Base-by-base conservation (phyloP, 2,113 vertebrate species). In the Vireo altiloquus region DNA sequence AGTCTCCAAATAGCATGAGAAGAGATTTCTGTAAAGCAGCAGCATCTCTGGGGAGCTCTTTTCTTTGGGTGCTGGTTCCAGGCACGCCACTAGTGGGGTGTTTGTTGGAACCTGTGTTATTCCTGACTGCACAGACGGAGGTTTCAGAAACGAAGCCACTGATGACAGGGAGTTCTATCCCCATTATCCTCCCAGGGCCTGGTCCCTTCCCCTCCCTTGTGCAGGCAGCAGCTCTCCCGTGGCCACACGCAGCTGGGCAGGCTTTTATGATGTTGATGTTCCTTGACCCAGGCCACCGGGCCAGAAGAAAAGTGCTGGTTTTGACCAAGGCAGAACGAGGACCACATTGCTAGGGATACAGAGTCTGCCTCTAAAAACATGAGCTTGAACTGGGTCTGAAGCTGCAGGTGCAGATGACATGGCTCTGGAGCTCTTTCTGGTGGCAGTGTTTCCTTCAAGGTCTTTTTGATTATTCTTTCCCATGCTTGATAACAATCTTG, bases 101-200 rank as follows among this genome's bases (percentile, higher is more conserved):
- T 78, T 70, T 66, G 15, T 23, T 79, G 61, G 25, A 72, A 72
- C 21, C 16, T 72, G 27, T 9, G 19, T 42, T 74, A 14, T 57
- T 65, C 80, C 52, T 72, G 40, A 21, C 50, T 64, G n/a, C 22
- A 49, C 10, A 71, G 42, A 20, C 17, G 5, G 79, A 76, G 40
- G 49, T 61, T 80, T 89, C 47, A 64, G 63, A 82, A 54, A 52
- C 1, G 3, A 53, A 60, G 57, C 31, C 24, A 17, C 4, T 7
- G 66, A 21, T 42, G 30, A 10, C 37, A 56, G 13, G 21, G 24
- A 35, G 39, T 30, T 79, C 61, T 37, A 10, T 24, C 5, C 13
- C 11, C 15, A 6, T 19, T 1, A 0, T 14, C 22, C 42, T 40
- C 13, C 47, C 42, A 37, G 56, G 4, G 9, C 7, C 16, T 31